Percentiles rank a stretch among this genome's conserved stretches.
phyloP scores from a whole-genome alignment of 2,888 invertebrate genomes.

The Andrena haemorrhoa region DNA sequence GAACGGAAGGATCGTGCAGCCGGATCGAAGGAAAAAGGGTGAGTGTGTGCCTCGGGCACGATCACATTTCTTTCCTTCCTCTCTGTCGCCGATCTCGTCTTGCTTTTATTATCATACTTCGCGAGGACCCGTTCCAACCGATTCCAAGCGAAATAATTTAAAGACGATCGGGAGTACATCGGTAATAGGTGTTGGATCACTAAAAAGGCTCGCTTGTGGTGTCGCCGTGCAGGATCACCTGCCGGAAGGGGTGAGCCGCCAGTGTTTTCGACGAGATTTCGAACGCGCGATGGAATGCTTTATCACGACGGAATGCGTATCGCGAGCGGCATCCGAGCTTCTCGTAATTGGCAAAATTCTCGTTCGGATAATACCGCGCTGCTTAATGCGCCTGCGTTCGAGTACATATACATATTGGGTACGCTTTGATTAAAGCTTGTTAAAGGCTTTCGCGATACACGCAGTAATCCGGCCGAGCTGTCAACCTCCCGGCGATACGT shows the following conservation, averaged over 20 bases:
- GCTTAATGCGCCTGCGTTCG: slow-evolving; percentile 62
- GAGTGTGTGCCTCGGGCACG: slow-evolving; percentile 45
- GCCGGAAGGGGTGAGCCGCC: slow-evolving; percentile 51
- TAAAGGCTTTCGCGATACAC: neutral
- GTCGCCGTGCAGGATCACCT: slow-evolving; percentile 48
- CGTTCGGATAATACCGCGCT: slow-evolving; percentile 62
- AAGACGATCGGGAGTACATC: neutral
- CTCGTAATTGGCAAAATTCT: slow-evolving; percentile 10
- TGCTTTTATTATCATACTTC: neutral
- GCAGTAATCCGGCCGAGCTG: neutral
- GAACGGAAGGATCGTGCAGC: slow-evolving; percentile 48
- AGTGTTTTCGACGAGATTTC: slow-evolving; percentile 31
- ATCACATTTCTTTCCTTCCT: slow-evolving; percentile 45
- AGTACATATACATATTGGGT: neutral
- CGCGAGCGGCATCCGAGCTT: neutral
- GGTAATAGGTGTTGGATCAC: too few species aligned
- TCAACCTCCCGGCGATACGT: slow-evolving; percentile 7
- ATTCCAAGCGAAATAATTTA: neutral
- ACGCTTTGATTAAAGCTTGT: slow-evolving; percentile 27
- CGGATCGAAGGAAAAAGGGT: slow-evolving; percentile 73
- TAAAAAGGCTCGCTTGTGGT: slow-evolving; percentile 10
- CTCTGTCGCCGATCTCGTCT: neutral
- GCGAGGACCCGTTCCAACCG: neutral
- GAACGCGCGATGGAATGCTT: slow-evolving; percentile 11
- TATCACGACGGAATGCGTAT: neutral